These are phyloP conservation scores for Heterodera schachtii DNA, from an alignment of 1,140 invertebrate genomes.

Conservation along the genomic window DNA sequence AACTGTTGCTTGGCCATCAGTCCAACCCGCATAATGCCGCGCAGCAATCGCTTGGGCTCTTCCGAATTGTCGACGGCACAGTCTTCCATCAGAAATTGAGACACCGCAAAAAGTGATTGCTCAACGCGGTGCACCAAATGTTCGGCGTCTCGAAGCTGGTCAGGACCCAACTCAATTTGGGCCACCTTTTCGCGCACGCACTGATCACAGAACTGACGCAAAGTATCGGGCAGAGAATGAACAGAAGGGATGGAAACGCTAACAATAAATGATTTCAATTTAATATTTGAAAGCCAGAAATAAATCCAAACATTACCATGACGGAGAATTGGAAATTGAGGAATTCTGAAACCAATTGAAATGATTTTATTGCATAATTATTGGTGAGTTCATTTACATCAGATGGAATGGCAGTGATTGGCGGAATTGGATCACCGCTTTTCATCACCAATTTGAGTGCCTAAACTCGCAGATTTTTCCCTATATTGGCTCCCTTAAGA, in stretches of 20 bases:
- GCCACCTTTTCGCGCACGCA: slow-evolving; percentile 9
- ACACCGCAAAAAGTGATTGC: slow-evolving; percentile 19
- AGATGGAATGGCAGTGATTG: background rate
- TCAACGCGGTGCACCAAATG: slow-evolving; percentile 16
- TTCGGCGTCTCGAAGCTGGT: background rate
- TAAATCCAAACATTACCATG: background rate
- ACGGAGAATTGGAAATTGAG: background rate
- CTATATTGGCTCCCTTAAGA: background rate
- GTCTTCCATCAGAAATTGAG: slow-evolving; percentile 2
- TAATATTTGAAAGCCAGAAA: too few species aligned
- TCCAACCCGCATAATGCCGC: slow-evolving; percentile 18
- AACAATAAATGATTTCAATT: too few species aligned
- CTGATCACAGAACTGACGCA: slow-evolving; percentile 1
- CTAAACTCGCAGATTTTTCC: background rate
- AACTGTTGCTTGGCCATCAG: slow-evolving; percentile 22
- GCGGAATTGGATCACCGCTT: background rate
- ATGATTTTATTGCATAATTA: too few species aligned
- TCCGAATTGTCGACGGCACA: background rate
- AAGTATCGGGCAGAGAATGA: too few species aligned
- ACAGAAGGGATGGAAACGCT: too few species aligned
- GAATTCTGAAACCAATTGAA: too few species aligned
- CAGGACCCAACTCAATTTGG: slow-evolving; percentile 2
- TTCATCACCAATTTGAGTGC: slow-evolving; percentile 14
- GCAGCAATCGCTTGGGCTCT: slow-evolving; percentile 1
- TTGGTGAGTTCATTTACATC: background rate